phyloP scores from a whole-genome alignment of 2,797 vertebrate species.

The Oophaga sylvatica region DNA sequence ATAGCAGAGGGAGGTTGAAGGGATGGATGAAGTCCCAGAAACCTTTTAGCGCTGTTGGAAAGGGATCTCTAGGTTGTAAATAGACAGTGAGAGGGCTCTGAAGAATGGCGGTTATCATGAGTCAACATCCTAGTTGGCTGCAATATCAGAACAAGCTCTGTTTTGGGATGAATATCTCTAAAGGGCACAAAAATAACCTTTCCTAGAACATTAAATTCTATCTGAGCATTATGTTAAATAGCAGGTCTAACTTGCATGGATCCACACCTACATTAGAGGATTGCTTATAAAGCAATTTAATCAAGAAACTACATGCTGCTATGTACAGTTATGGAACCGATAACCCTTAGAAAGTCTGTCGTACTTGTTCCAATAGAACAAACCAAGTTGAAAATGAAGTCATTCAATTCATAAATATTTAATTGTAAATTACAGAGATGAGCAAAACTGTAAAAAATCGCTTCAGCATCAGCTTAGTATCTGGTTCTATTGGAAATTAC shows the following conservation, averaged over 20 bases:
- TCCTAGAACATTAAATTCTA: background rate
- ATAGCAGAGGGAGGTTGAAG: conserved; percentile 16
- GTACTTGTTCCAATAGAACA: too few species aligned
- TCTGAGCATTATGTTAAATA: conserved; percentile 6
- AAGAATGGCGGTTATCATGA: conserved; percentile 51
- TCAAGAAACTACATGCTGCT: too few species aligned
- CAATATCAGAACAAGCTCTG: conserved; percentile 39
- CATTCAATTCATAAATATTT: too few species aligned
- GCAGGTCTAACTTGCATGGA: background rate
- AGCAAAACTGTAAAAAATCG: too few species aligned
- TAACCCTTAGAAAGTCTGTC: too few species aligned
- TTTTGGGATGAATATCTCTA: conserved; percentile 40
- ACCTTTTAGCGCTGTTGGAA: conserved; percentile 58
- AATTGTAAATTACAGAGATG: too few species aligned
- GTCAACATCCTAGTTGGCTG: conserved; percentile 53
- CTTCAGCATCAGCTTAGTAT: too few species aligned
- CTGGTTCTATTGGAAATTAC: too few species aligned
- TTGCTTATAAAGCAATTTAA: too few species aligned
- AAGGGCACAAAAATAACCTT: conserved; percentile 1
- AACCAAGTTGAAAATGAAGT: too few species aligned
- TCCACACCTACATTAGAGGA: too few species aligned
- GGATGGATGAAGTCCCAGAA: conserved; percentile 59
- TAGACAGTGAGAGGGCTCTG: conserved; percentile 55
- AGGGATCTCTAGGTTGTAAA: conserved; percentile 54
- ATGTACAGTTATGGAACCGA: too few species aligned